Evolutionary conservation across 2,888 invertebrate genomes (phyloP), one percentile per base, ranked within the genome.

Genomic region (Digitonthophagus gazella): DNA sequence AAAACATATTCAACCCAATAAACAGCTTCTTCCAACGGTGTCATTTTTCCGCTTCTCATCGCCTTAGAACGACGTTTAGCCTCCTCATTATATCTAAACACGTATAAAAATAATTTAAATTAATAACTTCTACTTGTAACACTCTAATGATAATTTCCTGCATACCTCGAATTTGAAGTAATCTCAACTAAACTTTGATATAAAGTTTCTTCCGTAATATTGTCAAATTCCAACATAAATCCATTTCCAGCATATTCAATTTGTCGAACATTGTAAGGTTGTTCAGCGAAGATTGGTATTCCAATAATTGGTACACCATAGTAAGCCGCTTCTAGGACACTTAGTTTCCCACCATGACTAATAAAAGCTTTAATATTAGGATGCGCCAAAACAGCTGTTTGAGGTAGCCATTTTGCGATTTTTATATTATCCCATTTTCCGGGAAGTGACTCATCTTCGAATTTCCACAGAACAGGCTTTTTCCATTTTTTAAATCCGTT

Each of bases 401-500:
- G 84, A 0, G 84, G 84, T 20, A 84, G 74, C 84, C 84, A 85
- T 69, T 81, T 81, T 18, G 71, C 70, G 3, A 82, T 73, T 73
- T 80, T 80, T 0, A 87, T 79, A 72, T 85, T 84, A 14, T 75
- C 70, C 0, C 83, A 82, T 74, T 81, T 75, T 16, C 76, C 77
- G 1, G 79, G 76, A 20, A 82, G 74, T 54, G 78, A 64, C 15
- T 68, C 55, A 20, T 54, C 74, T 72, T 80, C 80, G 76, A 76
- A 81, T 75, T 81, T 82, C 81, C 80, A 82, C 20, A 83, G 67
- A 6, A 83, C 79, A 15, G 75, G 75, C 69, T 81, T 78, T 19
- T 79, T 78, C 65, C 83, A 69, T 64, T 76, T 75, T 0, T 75
- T 72, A 66, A 83, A 81, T 1, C 76, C 79, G 18, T 72, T 73